Evolutionary conservation across 2,888 invertebrate species (phyloP).

Genomic region (Lamellibrachia columna): DNA sequence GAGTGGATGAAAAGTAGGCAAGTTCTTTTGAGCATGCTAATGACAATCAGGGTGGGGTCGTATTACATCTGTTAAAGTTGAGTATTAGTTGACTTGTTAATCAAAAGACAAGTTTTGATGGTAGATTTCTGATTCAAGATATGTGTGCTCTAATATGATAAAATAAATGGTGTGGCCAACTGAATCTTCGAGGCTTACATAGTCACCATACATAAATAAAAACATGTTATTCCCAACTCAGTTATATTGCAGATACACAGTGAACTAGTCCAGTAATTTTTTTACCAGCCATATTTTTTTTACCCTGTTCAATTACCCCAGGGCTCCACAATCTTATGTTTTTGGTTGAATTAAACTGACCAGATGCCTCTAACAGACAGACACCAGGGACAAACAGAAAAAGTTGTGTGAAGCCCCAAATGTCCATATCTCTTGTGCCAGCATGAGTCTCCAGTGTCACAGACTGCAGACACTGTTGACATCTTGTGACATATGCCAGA

Average conservation of each 20-base stretch:
- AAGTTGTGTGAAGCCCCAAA: neutral
- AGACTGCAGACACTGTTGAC: neutral
- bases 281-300: neutral
- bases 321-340: neutral
- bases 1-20: neutral
- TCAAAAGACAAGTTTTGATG: neutral
- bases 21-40: neutral
- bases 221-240: neutral
- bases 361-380: neutral
- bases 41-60: neutral
- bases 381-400: neutral
- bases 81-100: neutral
- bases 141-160: neutral
- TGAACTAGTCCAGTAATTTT: neutral
- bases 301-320: too few species aligned
- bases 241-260: neutral
- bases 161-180: neutral
- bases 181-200: neutral
- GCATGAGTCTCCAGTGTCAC: neutral
- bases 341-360: constrained; percentile 1
- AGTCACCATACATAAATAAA: neutral
- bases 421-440: neutral
- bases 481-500: neutral
- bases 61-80: neutral
- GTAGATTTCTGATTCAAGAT: neutral